phyloP scores from a whole-genome alignment of 1,140 invertebrate genomes.

The Penaeus japonicus region DNA sequence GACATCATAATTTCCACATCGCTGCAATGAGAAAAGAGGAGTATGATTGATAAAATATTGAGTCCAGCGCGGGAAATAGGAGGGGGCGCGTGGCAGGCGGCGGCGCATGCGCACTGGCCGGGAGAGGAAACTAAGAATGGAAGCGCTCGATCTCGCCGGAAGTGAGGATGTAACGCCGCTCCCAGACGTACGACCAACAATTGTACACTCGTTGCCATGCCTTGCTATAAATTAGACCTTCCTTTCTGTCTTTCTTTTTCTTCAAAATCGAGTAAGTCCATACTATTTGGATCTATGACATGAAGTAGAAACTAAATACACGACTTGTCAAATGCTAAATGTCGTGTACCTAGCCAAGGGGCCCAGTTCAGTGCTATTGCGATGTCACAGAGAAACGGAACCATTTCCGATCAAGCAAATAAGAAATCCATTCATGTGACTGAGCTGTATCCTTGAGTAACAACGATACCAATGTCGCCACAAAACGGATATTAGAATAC shows the following conservation, averaged over 20 bases:
- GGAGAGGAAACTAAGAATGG: slow-evolving; percentile 43
- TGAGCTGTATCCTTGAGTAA: slow-evolving; percentile 25
- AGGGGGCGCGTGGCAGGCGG: not conserved
- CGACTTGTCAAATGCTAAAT: too few relatives aligned
- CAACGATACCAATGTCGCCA: too few relatives aligned
- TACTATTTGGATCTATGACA: too few relatives aligned
- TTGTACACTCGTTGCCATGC: not conserved
- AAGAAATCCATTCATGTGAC: slow-evolving; percentile 40
- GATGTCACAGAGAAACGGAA: not conserved
- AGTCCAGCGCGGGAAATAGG: slow-evolving; percentile 20
- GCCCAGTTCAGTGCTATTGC: too few relatives aligned
- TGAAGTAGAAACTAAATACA: too few relatives aligned
- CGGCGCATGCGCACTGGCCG: slow-evolving; percentile 4
- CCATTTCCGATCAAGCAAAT: slow-evolving; percentile 38
- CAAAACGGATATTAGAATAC: too few relatives aligned
- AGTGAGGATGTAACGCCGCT: slow-evolving; percentile 28
- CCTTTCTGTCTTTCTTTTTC: not conserved
- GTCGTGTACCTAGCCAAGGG: not conserved
- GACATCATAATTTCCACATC: too few relatives aligned
- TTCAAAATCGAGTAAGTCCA: too few relatives aligned
- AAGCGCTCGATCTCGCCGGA: slow-evolving; percentile 47
- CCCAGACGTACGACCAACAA: slow-evolving; percentile 22
- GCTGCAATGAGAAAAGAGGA: too few relatives aligned
- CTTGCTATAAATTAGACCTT: not conserved
- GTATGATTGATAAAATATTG: not conserved